These are phyloP conservation scores for Atherix ibis DNA, from an alignment of 2,888 invertebrate genomes.

Conservation along the genomic window DNA sequence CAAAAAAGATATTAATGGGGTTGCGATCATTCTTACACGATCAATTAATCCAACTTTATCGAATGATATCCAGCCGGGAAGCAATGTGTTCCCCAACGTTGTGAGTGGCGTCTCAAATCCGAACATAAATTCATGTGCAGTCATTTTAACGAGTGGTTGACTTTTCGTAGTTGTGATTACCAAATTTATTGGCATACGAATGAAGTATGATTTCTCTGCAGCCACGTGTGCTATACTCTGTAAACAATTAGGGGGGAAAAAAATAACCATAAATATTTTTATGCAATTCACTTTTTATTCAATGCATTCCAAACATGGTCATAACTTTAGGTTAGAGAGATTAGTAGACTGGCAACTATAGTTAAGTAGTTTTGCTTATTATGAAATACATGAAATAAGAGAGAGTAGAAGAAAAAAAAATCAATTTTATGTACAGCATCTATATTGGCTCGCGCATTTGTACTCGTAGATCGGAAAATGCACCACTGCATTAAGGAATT, in stretches of 20 bases:
- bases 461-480: too few species aligned
- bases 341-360: too few species aligned
- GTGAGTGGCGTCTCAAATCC: constrained; percentile 70
- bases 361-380: too few species aligned
- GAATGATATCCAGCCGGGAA: constrained; percentile 74
- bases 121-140: constrained; percentile 78
- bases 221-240: constrained; percentile 73
- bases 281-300: too few species aligned
- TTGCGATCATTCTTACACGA: constrained; percentile 49
- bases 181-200: constrained; percentile 52
- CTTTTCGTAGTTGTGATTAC: constrained; percentile 51
- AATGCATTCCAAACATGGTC: too few species aligned
- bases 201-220: constrained; percentile 45
- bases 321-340: too few species aligned
- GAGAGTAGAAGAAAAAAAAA: too few species aligned
- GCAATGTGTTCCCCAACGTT: constrained; percentile 63
- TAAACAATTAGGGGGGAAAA: constrained; percentile 16
- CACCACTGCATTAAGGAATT: too few species aligned
- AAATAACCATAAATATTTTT: too few species aligned
- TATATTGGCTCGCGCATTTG: too few species aligned
- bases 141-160: constrained; percentile 59
- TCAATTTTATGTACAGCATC: too few species aligned
- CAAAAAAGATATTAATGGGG: not conserved
- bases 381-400: too few species aligned
- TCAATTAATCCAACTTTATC: constrained; percentile 80